phyloP scores from a whole-genome alignment of 2,888 invertebrate genomes.

The Magallana nippona region DNA sequence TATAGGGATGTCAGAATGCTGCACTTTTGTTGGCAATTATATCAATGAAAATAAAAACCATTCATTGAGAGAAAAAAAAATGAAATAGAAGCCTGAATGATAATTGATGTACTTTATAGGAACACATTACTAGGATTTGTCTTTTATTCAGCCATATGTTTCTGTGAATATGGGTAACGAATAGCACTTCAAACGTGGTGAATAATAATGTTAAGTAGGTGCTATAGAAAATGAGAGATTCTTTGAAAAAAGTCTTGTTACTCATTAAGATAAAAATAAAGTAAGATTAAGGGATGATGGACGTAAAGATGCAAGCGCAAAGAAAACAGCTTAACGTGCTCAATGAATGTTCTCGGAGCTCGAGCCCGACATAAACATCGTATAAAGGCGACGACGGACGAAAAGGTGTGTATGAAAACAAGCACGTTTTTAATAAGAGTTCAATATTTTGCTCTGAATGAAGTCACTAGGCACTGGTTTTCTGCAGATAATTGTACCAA shows the following conservation, averaged over 20 bases:
- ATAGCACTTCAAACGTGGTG: constrained; percentile 16
- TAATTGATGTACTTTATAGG: constrained; percentile 28
- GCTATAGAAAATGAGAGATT: constrained; percentile 2
- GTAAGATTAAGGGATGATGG: neutral
- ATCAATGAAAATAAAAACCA: constrained; percentile 4
- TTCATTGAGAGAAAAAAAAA: constrained; percentile 15
- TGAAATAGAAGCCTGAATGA: neutral
- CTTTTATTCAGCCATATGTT: constrained; percentile 23
- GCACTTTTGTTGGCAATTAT: constrained; percentile 18
- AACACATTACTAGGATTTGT: neutral
- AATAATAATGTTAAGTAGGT: constrained; percentile 15
- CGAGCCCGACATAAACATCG: constrained; percentile 6
- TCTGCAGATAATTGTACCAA: too few relatives aligned
- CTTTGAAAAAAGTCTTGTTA: neutral
- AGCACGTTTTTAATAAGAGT: neutral
- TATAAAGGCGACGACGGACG: constrained; percentile 1
- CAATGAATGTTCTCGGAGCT: neutral
- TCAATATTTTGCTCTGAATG: neutral
- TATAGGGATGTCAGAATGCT: neutral
- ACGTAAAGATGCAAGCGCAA: neutral
- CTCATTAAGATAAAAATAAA: constrained; percentile 26
- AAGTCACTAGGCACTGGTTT: neutral
- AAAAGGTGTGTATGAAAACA: neutral
- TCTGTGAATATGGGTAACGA: constrained; percentile 9
- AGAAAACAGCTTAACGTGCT: neutral